A percentile compares a stretch with the other conserved stretches of the same genome.
These are phyloP conservation scores for Clamator glandarius DNA, from an alignment of 2,797 vertebrate genomes.

Conservation along the genomic window DNA sequence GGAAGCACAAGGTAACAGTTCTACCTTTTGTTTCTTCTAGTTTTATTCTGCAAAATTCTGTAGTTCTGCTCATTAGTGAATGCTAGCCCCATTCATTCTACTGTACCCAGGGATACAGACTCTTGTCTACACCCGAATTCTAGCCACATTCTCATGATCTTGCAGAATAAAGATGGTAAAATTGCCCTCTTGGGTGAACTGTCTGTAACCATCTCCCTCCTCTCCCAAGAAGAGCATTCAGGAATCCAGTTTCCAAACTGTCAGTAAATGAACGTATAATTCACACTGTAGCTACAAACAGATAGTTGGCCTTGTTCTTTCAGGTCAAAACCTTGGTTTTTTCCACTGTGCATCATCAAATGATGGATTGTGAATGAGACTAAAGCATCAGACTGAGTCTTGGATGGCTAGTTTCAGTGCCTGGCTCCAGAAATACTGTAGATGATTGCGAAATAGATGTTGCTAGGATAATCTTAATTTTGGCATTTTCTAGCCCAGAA, in stretches of 20 bases:
- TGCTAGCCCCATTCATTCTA: not conserved
- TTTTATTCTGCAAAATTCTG: not conserved
- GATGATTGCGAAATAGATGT: conserved; percentile 9
- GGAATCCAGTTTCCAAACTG: not conserved
- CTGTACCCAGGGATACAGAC: not conserved
- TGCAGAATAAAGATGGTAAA: not conserved
- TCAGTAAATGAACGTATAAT: conserved; percentile 31
- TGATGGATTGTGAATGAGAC: conserved; percentile 41
- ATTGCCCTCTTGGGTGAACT: not conserved
- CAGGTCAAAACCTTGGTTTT: not conserved
- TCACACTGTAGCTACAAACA: not conserved
- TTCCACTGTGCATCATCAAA: not conserved
- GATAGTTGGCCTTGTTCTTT: not conserved
- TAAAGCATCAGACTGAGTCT: conserved; percentile 32
- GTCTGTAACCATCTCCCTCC: not conserved
- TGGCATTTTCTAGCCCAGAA: not conserved
- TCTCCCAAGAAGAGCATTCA: not conserved
- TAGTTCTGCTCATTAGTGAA: not conserved
- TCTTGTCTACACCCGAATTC: not conserved
- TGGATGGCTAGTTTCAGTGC: conserved; percentile 28
- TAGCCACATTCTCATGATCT: not conserved
- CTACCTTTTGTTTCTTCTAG: not conserved
- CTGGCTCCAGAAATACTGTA: conserved; percentile 35
- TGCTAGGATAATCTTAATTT: conserved; percentile 7
- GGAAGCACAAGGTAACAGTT: not conserved